A percentile compares a stretch with the other conserved stretches of the same genome.
Conservation (phyloP, 2,888 invertebrate species). For the Athrips mouffetella region DNA sequence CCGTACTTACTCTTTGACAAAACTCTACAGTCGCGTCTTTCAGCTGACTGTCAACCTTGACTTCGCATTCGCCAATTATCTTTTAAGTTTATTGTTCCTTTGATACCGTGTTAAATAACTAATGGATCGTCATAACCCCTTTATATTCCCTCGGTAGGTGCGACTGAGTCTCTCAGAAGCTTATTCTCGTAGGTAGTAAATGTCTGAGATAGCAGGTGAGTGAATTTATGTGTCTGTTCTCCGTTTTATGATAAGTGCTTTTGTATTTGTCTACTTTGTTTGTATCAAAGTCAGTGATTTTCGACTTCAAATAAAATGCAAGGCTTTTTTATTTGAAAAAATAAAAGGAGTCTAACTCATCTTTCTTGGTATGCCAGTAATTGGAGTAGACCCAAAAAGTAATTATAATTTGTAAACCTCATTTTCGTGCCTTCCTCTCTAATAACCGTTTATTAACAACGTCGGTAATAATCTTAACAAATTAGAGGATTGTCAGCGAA, state of each 20-base stretch:
- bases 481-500: background rate
- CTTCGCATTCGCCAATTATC: conserved; percentile 43
- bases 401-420: too few species aligned
- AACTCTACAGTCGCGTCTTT: conserved; percentile 18
- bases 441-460: background rate
- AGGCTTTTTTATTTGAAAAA: too few species aligned
- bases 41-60: conserved; percentile 40
- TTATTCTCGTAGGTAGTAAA: conserved; percentile 5
- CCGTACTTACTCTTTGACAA: background rate
- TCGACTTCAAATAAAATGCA: too few species aligned
- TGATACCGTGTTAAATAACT: conserved; percentile 33
- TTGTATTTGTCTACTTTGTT: background rate
- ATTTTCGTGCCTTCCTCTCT: background rate
- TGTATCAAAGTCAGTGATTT: background rate
- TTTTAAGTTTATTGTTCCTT: conserved; percentile 38
- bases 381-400: too few species aligned
- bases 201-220: conserved; percentile 1
- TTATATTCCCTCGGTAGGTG: conserved; percentile 5
- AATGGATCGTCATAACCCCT: conserved; percentile 9
- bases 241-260: background rate
- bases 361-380: too few species aligned
- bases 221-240: background rate
- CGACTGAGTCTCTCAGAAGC: conserved; percentile 1
- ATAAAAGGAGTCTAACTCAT: too few species aligned
- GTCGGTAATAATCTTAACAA: background rate